phyloP scores from a whole-genome alignment of 2,113 vertebrate species.

The Anolis carolinensis region DNA sequence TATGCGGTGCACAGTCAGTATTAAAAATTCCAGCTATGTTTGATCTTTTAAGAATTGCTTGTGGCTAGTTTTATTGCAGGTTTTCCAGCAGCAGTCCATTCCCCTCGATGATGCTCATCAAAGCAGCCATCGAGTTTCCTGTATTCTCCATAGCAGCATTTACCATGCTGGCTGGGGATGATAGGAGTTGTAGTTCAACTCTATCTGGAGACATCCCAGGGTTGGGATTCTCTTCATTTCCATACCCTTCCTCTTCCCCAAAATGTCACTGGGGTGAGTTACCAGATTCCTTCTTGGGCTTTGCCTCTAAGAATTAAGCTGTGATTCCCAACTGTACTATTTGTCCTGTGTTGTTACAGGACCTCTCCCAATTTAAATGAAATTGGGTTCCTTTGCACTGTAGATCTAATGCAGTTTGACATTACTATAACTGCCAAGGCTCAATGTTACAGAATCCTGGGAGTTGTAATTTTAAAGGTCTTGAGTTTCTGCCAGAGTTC shows the following conservation, averaged over 20 bases:
- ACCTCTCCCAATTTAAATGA: too few relatives aligned
- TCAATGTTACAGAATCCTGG: too few relatives aligned
- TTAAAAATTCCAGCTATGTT: background rate
- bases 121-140: background rate
- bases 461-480: too few relatives aligned
- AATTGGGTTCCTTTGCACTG: too few relatives aligned
- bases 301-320: background rate
- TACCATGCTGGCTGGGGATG: background rate
- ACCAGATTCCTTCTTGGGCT: too few relatives aligned
- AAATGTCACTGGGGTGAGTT: background rate
- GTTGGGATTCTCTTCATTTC: too few relatives aligned
- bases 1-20: background rate
- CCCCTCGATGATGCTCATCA: background rate
- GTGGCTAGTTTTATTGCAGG: background rate
- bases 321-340: background rate
- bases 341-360: background rate
- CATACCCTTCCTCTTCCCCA: too few relatives aligned
- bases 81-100: background rate
- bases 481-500: too few relatives aligned
- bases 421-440: too few relatives aligned
- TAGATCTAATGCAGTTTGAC: too few relatives aligned
- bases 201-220: background rate
- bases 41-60: constrained; percentile 10
- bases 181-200: too few relatives aligned
- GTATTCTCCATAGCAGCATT: background rate